phyloP scores from a whole-genome alignment of 2,113 vertebrate species.

The Prinia subflava region DNA sequence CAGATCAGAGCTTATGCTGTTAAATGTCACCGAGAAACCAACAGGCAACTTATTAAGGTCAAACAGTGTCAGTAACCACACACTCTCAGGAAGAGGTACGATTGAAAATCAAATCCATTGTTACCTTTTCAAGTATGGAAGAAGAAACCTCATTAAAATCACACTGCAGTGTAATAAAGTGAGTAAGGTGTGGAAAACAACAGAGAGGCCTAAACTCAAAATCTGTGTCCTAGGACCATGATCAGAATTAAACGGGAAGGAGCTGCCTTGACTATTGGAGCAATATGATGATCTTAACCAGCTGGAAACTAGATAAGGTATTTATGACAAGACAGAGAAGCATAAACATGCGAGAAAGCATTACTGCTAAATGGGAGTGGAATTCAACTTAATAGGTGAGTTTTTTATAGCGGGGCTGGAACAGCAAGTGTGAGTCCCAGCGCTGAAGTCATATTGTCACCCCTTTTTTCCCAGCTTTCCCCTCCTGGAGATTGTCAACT shows the following conservation, averaged over 20 bases:
- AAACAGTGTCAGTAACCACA: background rate
- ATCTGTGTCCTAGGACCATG: background rate
- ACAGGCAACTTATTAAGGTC: background rate
- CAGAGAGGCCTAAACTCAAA: background rate
- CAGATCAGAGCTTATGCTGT: background rate
- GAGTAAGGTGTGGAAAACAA: background rate
- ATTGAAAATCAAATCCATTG: background rate
- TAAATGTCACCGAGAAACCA: background rate
- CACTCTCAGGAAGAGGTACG: background rate
- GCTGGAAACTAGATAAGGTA: background rate
- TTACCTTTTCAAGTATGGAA: background rate
- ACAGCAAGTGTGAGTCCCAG: background rate
- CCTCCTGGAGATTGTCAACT: background rate
- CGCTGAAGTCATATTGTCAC: background rate
- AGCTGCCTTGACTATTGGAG: background rate
- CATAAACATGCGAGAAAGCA: background rate
- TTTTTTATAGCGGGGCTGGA: background rate
- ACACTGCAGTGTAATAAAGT: background rate
- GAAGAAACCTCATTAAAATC: background rate
- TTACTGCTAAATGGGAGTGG: background rate
- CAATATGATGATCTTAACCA: background rate
- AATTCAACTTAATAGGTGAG: background rate
- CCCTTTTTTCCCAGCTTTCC: background rate
- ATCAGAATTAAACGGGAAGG: background rate
- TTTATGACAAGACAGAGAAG: background rate